Percentiles rank a stretch among this genome's conserved stretches.
These are phyloP conservation scores for Mechanitis mazaeus DNA, from an alignment of 2,888 invertebrate genomes.

Conservation along the genomic window DNA sequence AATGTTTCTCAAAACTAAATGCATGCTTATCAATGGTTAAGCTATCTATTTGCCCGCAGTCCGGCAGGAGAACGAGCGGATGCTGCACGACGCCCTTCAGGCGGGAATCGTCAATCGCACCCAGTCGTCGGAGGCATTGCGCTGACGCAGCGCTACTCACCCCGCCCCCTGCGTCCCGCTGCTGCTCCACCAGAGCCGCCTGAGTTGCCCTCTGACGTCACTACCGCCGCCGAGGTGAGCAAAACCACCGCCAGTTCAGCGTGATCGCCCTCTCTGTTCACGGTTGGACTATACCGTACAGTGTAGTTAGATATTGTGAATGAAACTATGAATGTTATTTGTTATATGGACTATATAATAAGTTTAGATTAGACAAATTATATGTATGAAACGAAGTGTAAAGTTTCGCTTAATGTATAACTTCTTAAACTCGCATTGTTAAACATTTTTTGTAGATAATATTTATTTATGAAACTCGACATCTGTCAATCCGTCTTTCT, in stretches of 20 bases:
- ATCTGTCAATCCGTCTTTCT: slow-evolving; percentile 4
- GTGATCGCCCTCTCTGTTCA: slow-evolving; percentile 43
- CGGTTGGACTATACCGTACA: slow-evolving; percentile 37
- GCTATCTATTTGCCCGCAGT: slow-evolving; percentile 79
- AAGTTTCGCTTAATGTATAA: slow-evolving; percentile 1
- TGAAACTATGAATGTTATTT: slow-evolving; percentile 49
- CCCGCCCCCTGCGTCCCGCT: slow-evolving; percentile 67
- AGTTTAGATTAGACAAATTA: background rate
- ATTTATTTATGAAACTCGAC: background rate
- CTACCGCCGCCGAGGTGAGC: slow-evolving; percentile 36
- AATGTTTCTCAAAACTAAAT: too few species aligned
- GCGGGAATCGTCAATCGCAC: slow-evolving; percentile 75
- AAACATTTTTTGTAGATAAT: background rate
- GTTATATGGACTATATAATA: background rate
- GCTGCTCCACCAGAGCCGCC: slow-evolving; percentile 67
- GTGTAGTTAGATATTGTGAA: slow-evolving; percentile 64
- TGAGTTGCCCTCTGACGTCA: slow-evolving; percentile 38
- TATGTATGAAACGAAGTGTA: background rate
- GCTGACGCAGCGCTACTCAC: slow-evolving; percentile 75
- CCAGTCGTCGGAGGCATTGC: slow-evolving; percentile 74
- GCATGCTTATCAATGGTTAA: slow-evolving; percentile 45
- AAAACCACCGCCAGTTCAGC: slow-evolving; percentile 38
- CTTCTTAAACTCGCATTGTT: slow-evolving; percentile 5
- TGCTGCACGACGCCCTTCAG: slow-evolving; percentile 86
- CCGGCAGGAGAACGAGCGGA: slow-evolving; percentile 91